phyloP scores from a whole-genome alignment of 2,113 vertebrate species.

The Rhodinocichla rosea region DNA sequence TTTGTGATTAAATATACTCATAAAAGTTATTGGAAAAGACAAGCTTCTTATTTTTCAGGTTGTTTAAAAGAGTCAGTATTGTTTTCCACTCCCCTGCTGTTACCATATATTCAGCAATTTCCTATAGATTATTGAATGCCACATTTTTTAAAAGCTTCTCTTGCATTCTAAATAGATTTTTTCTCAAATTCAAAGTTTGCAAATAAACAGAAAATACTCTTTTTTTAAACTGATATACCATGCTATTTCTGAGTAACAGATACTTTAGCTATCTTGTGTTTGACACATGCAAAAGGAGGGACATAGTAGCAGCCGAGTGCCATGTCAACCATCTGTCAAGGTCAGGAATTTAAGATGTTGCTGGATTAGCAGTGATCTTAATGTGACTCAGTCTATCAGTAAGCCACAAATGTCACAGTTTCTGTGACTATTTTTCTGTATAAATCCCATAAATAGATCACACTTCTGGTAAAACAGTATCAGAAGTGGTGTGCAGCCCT shows the following conservation, averaged over 20 bases:
- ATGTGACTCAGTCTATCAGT: background rate
- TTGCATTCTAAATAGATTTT: background rate
- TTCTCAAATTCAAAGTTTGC: background rate
- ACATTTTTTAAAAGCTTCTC: background rate
- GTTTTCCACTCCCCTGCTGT: background rate
- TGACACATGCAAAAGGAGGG: fast-evolving
- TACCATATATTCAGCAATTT: background rate
- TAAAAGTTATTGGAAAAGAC: background rate
- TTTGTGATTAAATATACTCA: background rate
- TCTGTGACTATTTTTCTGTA: background rate
- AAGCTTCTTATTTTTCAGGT: background rate
- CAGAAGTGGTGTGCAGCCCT: background rate
- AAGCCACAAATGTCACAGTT: background rate
- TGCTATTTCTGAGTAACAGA: background rate
- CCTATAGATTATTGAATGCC: background rate
- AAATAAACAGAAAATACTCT: background rate
- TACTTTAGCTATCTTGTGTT: background rate
- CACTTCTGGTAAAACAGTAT: background rate
- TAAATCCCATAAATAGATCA: background rate
- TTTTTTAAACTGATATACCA: background rate
- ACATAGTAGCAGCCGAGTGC: background rate
- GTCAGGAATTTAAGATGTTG: background rate
- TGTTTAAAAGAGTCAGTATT: background rate
- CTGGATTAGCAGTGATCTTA: background rate
- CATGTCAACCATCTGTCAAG: background rate